Evolutionary conservation across 2,113 vertebrate genomes (phyloP), one percentile per base, ranked within the genome.

Genomic region (Bufo gargarizans): DNA sequence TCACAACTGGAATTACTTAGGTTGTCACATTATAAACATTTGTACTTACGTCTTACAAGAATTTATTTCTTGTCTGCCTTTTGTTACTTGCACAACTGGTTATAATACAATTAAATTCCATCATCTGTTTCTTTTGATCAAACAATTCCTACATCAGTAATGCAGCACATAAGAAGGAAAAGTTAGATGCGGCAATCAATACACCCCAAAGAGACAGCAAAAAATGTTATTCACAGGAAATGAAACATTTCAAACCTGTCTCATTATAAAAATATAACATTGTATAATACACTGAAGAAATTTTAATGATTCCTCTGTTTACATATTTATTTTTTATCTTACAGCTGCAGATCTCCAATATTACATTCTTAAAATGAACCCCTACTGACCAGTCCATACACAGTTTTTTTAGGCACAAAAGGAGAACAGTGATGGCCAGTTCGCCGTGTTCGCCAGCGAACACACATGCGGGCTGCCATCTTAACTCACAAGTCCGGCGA

Each of bases 121-220:
- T 63, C 80, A 82, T 82, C 80, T 63, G 80, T 59, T 49, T 82
- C 58, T 82, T 82, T 63, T 82, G 58, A 65, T 82, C 43, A 82
- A 82, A 63, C 43, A 20, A 82, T 82, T 82, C 19, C 56, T 81
- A 59, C 58, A 47, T 50, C 45, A 63, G 17, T 82, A n/a, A 49
- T 82, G 33, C 33, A 33, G 33, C 33, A 63, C 59, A 82, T 65
- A 63, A 45, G 8, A 47, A 82, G 58, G 58, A 63, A 63, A 82
- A 45, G 45, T 65, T 49, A 49, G 43, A 82, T 82, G 45, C n/a
- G 65, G 59, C 58, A 63, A 20, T 82, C 59, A 82, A 59, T 56
- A 8, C 19, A 16, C 59, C 79, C 58, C 59, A 82, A 65, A 49
- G 8, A 65, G 58, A 65, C 45, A 82, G 17, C 58, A 65, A 61